Conservation (phyloP, 2,888 invertebrate genomes). For the Diadegma fenestrale region DNA sequence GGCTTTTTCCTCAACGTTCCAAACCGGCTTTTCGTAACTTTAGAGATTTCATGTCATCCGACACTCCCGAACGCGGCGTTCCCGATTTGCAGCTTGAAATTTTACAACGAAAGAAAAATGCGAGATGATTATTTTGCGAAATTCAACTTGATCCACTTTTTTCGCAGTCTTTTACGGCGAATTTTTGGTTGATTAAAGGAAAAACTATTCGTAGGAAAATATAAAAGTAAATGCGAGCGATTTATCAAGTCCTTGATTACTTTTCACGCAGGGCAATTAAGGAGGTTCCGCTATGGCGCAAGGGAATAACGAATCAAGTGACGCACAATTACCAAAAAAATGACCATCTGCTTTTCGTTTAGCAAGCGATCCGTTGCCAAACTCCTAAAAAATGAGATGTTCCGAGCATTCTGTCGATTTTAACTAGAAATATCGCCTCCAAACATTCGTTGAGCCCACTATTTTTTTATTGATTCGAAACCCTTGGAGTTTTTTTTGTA, state of each 20-base stretch:
- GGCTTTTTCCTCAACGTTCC: slow-evolving; percentile 70
- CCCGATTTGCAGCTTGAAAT: slow-evolving; percentile 22
- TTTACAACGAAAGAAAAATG: slow-evolving; percentile 43
- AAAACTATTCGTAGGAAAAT: not conserved
- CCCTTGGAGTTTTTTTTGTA: too few relatives aligned
- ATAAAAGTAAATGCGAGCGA: not conserved
- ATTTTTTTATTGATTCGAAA: too few relatives aligned
- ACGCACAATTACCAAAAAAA: too few relatives aligned
- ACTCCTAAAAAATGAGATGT: too few relatives aligned
- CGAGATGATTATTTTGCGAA: not conserved
- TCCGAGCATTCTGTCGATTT: too few relatives aligned
- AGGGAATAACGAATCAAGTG: too few relatives aligned
- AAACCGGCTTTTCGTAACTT: slow-evolving; percentile 37
- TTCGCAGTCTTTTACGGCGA: not conserved
- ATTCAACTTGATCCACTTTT: not conserved
- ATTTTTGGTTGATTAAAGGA: not conserved
- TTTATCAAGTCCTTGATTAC: not conserved
- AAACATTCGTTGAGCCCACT: too few relatives aligned
- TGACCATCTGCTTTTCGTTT: too few relatives aligned
- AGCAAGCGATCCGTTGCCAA: too few relatives aligned
- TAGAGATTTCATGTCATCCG: slow-evolving; percentile 18
- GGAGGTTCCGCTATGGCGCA: too few relatives aligned
- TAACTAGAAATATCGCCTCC: too few relatives aligned
- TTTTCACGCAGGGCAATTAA: not conserved
- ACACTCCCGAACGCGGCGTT: slow-evolving; percentile 28